These are phyloP conservation scores for Alviniconcha strummeri DNA, from an alignment of 2,888 invertebrate species.

Conservation along the genomic window DNA sequence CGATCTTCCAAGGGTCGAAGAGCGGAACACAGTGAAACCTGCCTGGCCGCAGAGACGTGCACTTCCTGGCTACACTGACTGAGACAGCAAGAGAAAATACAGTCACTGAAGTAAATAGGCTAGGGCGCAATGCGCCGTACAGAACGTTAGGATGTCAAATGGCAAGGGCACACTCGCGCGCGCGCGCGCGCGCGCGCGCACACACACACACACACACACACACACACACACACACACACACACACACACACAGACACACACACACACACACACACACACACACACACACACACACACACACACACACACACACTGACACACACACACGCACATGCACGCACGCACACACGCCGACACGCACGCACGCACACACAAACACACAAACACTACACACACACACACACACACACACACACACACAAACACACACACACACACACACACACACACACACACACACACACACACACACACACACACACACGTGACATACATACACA, in stretches of 20 bases:
- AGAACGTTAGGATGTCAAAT: too few species aligned
- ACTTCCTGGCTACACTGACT: too few species aligned
- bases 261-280: constrained; percentile 8
- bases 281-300: constrained; percentile 11
- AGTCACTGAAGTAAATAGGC: too few species aligned
- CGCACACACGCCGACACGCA: not conserved
- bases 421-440: not conserved
- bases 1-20: too few species aligned
- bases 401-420: not conserved
- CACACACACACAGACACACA: not conserved
- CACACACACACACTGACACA: not conserved
- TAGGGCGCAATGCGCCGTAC: too few species aligned
- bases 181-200: too few species aligned
- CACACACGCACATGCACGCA: not conserved
- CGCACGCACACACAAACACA: not conserved
- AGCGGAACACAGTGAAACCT: too few species aligned
- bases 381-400: not conserved
- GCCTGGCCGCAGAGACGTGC: too few species aligned
- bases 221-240: constrained; percentile 1
- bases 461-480: constrained; percentile 4
- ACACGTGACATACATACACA: not conserved
- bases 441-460: not conserved
- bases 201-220: too few species aligned
- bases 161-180: too few species aligned
- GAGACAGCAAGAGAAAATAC: too few species aligned